A percentile compares a stretch with the other conserved stretches of the same genome.
Conservation (phyloP, 2,113 vertebrate genomes). For the Barnardius zonarius region DNA sequence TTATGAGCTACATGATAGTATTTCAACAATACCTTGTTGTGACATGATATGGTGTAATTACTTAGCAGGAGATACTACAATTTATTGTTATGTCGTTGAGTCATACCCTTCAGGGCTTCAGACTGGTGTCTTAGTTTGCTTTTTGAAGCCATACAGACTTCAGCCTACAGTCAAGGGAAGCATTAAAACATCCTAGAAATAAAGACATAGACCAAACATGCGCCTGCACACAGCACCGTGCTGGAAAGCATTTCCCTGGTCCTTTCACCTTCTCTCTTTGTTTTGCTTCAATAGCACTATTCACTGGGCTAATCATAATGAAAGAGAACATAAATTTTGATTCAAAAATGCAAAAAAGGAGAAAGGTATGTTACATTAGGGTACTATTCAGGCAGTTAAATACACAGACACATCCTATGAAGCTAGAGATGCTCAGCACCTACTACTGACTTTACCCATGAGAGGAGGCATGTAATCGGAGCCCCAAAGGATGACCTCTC, state of each 20-base stretch:
- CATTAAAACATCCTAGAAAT: neutral
- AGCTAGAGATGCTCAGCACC: accelerated
- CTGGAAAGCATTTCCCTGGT: neutral
- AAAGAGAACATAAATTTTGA: neutral
- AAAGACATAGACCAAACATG: neutral
- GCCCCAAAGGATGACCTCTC: neutral
- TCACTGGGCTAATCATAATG: neutral
- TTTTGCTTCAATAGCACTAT: neutral
- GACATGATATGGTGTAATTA: slow-evolving; percentile 39
- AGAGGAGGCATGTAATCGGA: neutral
- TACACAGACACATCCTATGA: neutral
- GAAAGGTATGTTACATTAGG: neutral
- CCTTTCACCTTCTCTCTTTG: neutral
- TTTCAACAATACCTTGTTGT: slow-evolving; percentile 54
- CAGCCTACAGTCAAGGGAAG: neutral
- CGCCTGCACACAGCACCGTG: accelerated
- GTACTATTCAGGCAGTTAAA: neutral
- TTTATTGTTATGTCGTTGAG: slow-evolving; percentile 36
- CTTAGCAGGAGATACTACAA: slow-evolving; percentile 32
- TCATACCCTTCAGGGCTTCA: slow-evolving; percentile 36
- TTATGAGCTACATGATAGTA: slow-evolving; percentile 29
- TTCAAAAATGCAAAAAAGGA: neutral
- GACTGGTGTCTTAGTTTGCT: neutral
- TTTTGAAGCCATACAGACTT: neutral
- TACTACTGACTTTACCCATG: accelerated